Percentiles rank a stretch among this genome's conserved stretches.
phyloP scores from a whole-genome alignment of 2,113 vertebrate genomes.

The Mionectes macconnelli region DNA sequence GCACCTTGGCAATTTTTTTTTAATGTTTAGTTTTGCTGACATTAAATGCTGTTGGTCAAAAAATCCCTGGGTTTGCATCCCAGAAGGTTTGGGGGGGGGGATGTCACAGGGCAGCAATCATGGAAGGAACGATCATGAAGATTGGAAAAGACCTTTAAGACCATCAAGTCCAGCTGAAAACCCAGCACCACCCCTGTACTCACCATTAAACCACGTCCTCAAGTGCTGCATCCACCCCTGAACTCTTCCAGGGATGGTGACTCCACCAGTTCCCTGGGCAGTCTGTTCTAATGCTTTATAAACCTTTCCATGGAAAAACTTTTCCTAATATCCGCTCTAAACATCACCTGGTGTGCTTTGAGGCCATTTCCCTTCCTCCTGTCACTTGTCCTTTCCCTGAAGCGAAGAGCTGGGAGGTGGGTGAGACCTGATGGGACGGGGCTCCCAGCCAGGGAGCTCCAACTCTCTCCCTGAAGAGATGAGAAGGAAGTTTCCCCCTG shows the following conservation, averaged over 20 bases:
- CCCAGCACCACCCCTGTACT: neutral
- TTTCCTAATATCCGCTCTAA: neutral
- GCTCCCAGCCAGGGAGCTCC: neutral
- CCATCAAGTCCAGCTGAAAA: neutral
- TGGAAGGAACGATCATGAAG: neutral
- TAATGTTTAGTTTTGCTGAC: neutral
- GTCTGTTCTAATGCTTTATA: neutral
- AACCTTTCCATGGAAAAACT: neutral
- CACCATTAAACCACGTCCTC: neutral
- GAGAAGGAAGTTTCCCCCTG: rapidly evolving
- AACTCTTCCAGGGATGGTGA: neutral
- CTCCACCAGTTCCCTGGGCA: neutral
- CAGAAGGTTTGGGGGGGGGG: neutral
- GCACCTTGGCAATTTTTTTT: neutral
- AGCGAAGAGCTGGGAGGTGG: neutral
- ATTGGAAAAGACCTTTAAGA: neutral
- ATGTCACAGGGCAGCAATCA: neutral
- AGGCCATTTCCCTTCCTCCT: neutral
- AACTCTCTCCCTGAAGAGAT: neutral
- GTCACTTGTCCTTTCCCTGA: neutral
- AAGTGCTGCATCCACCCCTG: neutral
- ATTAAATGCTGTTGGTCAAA: neutral
- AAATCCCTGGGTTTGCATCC: neutral
- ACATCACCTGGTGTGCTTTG: neutral
- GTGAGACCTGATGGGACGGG: rapidly evolving